phyloP scores from a whole-genome alignment of 1,140 invertebrate species.

The Archegozetes longisetosus region DNA sequence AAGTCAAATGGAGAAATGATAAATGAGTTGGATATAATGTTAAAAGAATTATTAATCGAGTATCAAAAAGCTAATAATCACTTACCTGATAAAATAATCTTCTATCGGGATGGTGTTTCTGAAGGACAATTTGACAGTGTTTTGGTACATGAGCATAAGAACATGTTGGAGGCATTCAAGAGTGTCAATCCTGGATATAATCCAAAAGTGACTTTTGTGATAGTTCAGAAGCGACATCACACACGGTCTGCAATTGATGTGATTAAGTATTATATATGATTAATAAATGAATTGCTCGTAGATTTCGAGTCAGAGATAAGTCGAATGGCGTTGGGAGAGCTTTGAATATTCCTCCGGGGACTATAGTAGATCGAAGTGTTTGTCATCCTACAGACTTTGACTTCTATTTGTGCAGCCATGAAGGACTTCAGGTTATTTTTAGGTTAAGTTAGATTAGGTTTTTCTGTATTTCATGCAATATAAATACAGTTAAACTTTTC shows the following conservation, averaged over 20 bases:
- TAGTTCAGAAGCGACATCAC: slow-evolving; percentile 23
- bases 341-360: slow-evolving; percentile 62
- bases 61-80: slow-evolving; percentile 28
- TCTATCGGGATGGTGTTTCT: slow-evolving; percentile 33
- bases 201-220: slow-evolving; percentile 20
- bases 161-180: slow-evolving; percentile 14
- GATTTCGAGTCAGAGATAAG: not conserved
- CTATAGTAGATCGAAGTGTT: slow-evolving; percentile 60
- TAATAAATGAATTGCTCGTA: no score
- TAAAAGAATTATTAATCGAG: slow-evolving; percentile 37
- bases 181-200: not conserved
- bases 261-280: no score
- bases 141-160: slow-evolving; percentile 17
- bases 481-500: no score
- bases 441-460: slow-evolving; percentile 1
- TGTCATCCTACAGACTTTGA: slow-evolving; percentile 62
- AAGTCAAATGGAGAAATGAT: slow-evolving; percentile 18
- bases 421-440: slow-evolving; percentile 16
- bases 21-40: slow-evolving; percentile 47
- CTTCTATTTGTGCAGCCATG: slow-evolving; percentile 59
- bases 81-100: slow-evolving; percentile 28
- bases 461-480: not conserved
- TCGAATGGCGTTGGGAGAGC: slow-evolving; percentile 23
- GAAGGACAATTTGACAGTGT: slow-evolving; percentile 32
- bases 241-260: no score